Conservation (phyloP, 2,797 vertebrate genomes). For the Tapirus indicus region DNA sequence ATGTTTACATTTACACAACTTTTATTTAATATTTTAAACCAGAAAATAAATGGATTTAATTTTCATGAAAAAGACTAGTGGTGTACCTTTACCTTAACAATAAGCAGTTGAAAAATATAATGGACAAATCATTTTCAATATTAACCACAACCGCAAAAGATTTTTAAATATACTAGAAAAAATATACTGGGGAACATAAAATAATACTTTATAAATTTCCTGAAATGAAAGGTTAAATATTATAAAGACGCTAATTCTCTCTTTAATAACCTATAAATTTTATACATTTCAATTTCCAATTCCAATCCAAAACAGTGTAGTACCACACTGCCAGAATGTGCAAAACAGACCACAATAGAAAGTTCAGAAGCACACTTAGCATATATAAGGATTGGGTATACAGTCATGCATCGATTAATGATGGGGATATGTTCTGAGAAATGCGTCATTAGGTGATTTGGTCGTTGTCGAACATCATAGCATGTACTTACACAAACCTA, state of each 20-base stretch:
- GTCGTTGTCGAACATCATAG: too few relatives aligned
- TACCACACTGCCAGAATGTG: not conserved
- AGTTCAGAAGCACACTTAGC: not conserved
- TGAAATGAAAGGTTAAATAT: constrained; percentile 7
- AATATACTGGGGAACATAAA: not conserved
- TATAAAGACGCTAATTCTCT: constrained; percentile 31
- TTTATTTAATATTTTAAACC: not conserved
- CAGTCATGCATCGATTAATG: too few relatives aligned
- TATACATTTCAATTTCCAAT: not conserved
- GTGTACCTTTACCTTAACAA: not conserved
- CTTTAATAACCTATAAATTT: not conserved
- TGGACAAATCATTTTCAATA: not conserved
- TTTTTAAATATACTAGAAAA: not conserved
- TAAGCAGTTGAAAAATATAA: not conserved
- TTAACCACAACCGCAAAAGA: constrained; percentile 14
- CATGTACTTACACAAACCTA: too few relatives aligned
- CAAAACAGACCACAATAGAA: fast-evolving
- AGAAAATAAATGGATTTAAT: not conserved
- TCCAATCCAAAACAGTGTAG: not conserved
- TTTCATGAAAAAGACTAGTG: not conserved
- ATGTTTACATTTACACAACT: not conserved
- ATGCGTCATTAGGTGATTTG: too few relatives aligned
- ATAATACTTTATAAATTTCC: constrained; percentile 12
- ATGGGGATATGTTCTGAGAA: too few relatives aligned
- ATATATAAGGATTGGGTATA: not conserved